Evolutionary conservation across 2,888 invertebrate genomes (phyloP), one percentile per base, ranked within the genome.

Genomic region (Diaprepes abbreviatus): DNA sequence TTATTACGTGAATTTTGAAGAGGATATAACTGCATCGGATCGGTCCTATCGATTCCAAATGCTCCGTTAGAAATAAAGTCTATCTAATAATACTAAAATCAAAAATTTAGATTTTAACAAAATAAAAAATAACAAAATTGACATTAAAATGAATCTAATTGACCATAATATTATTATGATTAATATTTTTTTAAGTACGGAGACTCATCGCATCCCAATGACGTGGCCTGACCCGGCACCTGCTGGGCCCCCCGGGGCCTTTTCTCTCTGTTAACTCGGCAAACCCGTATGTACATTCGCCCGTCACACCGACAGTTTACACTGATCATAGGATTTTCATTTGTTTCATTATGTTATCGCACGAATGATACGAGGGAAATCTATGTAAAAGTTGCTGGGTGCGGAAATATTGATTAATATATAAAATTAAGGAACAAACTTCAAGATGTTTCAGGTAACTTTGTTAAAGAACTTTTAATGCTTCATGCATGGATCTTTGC

Each of bases 141-240:
- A 58, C 33, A 33, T 50, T 58, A 21, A 17, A 57, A 50, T 48
- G 58, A 38, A 50, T 48, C 66, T 59, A 66, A 59, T 59, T 59
- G 59, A 36, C 58, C 66, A 66, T 48, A 52, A 66, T 48, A 52
- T 54, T 50, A 40, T 31, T 52, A 62, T 67, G 67, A 67, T 62
- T 67, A 67, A 60, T 67, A 60, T 59, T 59, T 48, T 66, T 55
- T 52, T 66, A 59, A 59, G 45, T 67, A 43, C 43, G 24, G 60
- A 62, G 59, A 60, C 67, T 62, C 67, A 62, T 62, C 60, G 60
- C 43, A 66, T 58, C 45, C 52, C 35, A 62, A 70, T 76, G 78
- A 77, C 75, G 74, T 73, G 76, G 74, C 74, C 73, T 76, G 78
- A 78, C 78, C 77, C 68, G 73, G 52, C 74, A 74, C 78, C 78